Evolutionary conservation across 2,888 invertebrate genomes (phyloP), one percentile per base, ranked within the genome.

Genomic region (Drosophila subsilvestris): DNA sequence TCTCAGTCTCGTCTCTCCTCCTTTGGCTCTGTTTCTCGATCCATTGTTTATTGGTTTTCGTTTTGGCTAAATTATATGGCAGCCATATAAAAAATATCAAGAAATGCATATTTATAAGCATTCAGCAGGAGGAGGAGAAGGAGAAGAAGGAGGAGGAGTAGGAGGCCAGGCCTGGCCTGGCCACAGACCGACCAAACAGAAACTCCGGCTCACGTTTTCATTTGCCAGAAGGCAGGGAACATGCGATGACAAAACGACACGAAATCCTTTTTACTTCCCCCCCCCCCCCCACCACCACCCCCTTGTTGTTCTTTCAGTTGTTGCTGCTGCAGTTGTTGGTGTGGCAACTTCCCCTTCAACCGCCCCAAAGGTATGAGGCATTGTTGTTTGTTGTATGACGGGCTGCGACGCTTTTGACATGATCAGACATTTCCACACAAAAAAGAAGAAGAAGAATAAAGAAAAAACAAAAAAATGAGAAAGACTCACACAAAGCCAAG

Each of bases 221-320:
- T 88, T 88, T 88, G 76, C 77, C 80, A 65, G 62, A 61, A 65
- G 57, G 72, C 57, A 63, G 29, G 48, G 54, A 83, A 87, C 84
- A 89, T 87, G 89, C 89, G 84, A 84, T 89, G 84, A 84, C 88
- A 89, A 89, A 84, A 87, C 86, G 86, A 89, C 89, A 89, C 89
- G 89, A 84, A 85, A 81, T 87, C 86, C 83, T 89, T 84, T 75
- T 79, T 67, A n/a, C n/a, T 49, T 27, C 1, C 27, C 44, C 55
- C 51, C 63, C 43, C 18, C 58, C 27, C 25, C 6, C 6, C 25
- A 1, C 6, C 4, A 5, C 5, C 12, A 1, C 6, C 4, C 25
- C 5, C 12, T 10, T 32, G 32, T 32, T 32, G 32, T 47, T 51
- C 57, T 68, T 59, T 63, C 62, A 72, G 47, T 14, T 43, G 47